Evolutionary conservation across 2,797 vertebrate genomes (phyloP).

Genomic region (Lacerta agilis): DNA sequence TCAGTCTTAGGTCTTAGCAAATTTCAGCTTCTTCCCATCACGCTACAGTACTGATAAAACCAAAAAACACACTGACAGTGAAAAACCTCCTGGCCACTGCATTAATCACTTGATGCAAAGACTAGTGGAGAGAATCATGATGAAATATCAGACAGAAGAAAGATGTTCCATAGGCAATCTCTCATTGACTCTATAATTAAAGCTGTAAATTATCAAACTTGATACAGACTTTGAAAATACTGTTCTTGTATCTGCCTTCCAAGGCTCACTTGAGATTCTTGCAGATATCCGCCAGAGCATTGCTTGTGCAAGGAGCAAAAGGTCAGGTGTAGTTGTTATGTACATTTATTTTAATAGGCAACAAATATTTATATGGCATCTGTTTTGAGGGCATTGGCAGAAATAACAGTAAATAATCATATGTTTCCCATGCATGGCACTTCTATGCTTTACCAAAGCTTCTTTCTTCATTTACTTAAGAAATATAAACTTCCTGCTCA

Average conservation of each 20-base stretch:
- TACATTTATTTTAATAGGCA: conserved; percentile 64
- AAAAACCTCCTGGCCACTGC: conserved; percentile 55
- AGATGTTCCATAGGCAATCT: conserved; percentile 65
- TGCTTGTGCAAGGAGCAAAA: conserved; percentile 23
- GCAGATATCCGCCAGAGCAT: conserved; percentile 47
- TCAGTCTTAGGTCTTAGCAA: neutral
- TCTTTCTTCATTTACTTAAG: conserved; percentile 57
- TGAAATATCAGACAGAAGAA: conserved; percentile 65
- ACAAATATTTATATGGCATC: conserved; percentile 70
- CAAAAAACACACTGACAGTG: conserved; percentile 9
- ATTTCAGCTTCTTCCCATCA: conserved; percentile 53
- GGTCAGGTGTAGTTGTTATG: conserved; percentile 51
- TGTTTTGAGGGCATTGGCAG: conserved; percentile 39
- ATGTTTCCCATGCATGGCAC: conserved; percentile 65
- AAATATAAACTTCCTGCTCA: conserved; percentile 60
- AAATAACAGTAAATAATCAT: conserved; percentile 65
- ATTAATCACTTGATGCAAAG: conserved; percentile 37
- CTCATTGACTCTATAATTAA: conserved; percentile 69
- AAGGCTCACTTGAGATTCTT: neutral
- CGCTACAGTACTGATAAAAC: conserved; percentile 53
- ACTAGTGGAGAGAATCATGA: conserved; percentile 52
- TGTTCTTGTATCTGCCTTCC: conserved; percentile 38
- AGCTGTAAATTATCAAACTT: conserved; percentile 71
- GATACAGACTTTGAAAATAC: conserved; percentile 56
- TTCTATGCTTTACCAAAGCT: conserved; percentile 50